Evolutionary conservation across 2,797 vertebrate species (phyloP), one percentile per base, ranked within the genome.

Genomic region (Syngnathus acus): DNA sequence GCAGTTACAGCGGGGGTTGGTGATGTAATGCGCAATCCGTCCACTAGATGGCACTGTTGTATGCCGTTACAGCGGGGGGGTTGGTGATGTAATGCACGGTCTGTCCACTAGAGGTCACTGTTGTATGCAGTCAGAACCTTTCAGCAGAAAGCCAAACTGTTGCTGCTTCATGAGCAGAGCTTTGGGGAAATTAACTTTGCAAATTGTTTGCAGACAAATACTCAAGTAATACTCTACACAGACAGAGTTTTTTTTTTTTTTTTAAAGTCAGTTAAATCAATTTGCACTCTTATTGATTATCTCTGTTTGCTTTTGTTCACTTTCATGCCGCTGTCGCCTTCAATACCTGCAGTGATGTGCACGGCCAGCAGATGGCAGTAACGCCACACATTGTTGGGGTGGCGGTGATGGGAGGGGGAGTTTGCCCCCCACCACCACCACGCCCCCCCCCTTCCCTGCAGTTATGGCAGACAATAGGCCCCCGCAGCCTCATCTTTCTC

Each of bases 301-400:
- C 53, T 17, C 1, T 23, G n/a, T 53, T 53, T 55, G 23, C 54
- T 55, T 32, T 32, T 32, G 26, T 32, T 57, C 53, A 13, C 32
- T 37, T 16, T 16, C 14, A 57, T 14, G 21, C 42, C 21, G 48
- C 14, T 51, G 9, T 61, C 21, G 5, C 50, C 60, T 2, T 55
- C 58, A n/a, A 62, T 19, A n/a, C 17, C 2, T 23, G 5, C 1
- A 16, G 5, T 0, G 14, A 54, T 23, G 6, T 1, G 0, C 38
- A 8, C 14, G 26, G 64, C 79, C 90, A 81, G 71, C 73, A 83
- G 91, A 80, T 85, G 89, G 87, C 91, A 92, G 81, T 88, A 80
- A 73, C 79, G 80, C 59, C 38, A 68, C 80, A 68, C 48, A 51
- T 53, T 72, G 62, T 2, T 23, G 26, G 47, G 1, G 62, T 21